A percentile compares a stretch with the other conserved stretches of the same genome.
These are phyloP conservation scores for Oligia fasciuncula DNA, from an alignment of 2,888 invertebrate genomes.

Conservation along the genomic window DNA sequence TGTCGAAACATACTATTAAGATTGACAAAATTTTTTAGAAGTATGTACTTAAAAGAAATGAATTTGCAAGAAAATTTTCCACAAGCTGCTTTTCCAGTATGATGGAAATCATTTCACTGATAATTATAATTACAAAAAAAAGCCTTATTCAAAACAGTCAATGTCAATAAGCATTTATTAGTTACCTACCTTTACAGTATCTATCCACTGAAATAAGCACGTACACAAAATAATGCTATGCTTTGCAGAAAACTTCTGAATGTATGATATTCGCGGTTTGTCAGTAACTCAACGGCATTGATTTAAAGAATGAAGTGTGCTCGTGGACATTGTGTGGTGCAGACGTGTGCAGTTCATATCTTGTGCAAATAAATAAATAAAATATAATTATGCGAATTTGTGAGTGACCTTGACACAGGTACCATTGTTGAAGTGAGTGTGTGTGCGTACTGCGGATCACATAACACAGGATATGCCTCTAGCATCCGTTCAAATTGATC, in stretches of 20 bases:
- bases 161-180: background rate
- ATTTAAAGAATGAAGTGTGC: slow-evolving; percentile 30
- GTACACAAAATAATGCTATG: background rate
- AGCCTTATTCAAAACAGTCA: background rate
- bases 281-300: slow-evolving; percentile 25
- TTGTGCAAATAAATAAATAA: background rate
- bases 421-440: background rate
- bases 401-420: slow-evolving; percentile 1
- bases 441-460: background rate
- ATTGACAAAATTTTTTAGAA: background rate
- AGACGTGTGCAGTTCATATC: slow-evolving; percentile 35
- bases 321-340: slow-evolving; percentile 1
- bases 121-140: background rate
- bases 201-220: background rate
- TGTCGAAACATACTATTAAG: background rate
- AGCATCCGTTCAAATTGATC: background rate
- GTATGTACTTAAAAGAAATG: background rate
- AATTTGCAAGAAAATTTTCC: background rate
- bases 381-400: background rate
- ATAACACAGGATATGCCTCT: background rate
- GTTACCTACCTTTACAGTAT: background rate
- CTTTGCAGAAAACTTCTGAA: background rate
- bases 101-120: background rate
- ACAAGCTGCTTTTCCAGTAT: background rate
- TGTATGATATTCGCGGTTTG: slow-evolving; percentile 15